phyloP scores from a whole-genome alignment of 2,113 vertebrate species.

The Probosciger aterrimus region DNA sequence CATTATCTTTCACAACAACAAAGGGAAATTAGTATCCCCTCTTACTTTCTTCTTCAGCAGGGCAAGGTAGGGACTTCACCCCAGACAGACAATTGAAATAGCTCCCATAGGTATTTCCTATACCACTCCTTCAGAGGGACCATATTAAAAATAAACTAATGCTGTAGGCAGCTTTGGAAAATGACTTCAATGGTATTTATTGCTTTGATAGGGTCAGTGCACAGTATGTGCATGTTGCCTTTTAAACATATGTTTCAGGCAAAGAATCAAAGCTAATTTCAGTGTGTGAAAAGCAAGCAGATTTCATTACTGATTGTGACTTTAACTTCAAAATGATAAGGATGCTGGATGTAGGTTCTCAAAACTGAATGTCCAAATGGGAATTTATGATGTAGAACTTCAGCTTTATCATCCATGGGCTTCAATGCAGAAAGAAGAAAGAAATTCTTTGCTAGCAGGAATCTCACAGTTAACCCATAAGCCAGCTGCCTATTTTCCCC shows the following conservation, averaged over 20 bases:
- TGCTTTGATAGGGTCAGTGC: slow-evolving; percentile 68
- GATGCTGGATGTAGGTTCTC: slow-evolving; percentile 70
- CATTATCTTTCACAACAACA: slow-evolving; percentile 60
- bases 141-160: slow-evolving; percentile 63
- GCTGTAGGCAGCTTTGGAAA: slow-evolving; percentile 57
- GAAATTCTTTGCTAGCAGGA: slow-evolving; percentile 49
- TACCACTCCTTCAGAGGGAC: slow-evolving; percentile 44
- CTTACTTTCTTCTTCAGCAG: slow-evolving; percentile 45
- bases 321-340: slow-evolving; percentile 76
- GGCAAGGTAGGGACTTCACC: slow-evolving; percentile 34
- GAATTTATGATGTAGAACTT: slow-evolving; percentile 79
- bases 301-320: slow-evolving; percentile 81
- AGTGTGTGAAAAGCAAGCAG: slow-evolving; percentile 77
- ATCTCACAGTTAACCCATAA: slow-evolving; percentile 62
- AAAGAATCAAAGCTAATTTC: slow-evolving; percentile 81
- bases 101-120: slow-evolving; percentile 49
- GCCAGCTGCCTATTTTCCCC: slow-evolving; percentile 39
- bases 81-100: slow-evolving; percentile 51
- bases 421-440: slow-evolving; percentile 57
- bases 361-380: slow-evolving; percentile 73
- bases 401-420: slow-evolving; percentile 68
- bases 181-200: slow-evolving; percentile 55
- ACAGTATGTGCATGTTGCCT: slow-evolving; percentile 65
- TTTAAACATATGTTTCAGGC: slow-evolving; percentile 74
- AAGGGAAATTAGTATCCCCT: slow-evolving; percentile 61